A percentile compares a stretch with the other conserved stretches of the same genome.
phyloP scores from a whole-genome alignment of 64 coral and sea anemone species.

The Hydrozoanthus tunicans region DNA sequence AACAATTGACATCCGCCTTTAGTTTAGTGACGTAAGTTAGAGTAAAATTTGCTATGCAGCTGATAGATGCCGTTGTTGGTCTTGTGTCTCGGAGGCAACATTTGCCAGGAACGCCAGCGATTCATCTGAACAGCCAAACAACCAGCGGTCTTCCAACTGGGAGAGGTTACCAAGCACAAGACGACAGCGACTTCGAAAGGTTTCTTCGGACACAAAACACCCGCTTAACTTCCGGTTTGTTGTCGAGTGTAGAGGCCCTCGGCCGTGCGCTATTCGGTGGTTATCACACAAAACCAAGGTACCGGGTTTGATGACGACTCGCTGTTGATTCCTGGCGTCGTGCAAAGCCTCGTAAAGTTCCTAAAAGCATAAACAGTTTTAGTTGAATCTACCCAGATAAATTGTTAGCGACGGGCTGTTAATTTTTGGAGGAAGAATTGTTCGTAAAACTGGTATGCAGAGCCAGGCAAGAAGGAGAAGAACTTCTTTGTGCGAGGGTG shows the following conservation, averaged over 20 bases:
- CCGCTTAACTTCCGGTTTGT: not conserved
- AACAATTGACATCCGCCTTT: no score
- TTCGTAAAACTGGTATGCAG: not conserved
- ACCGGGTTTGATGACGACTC: not conserved
- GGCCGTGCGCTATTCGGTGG: conserved; percentile 5
- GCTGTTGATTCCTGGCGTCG: not conserved
- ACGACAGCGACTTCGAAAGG: conserved; percentile 13
- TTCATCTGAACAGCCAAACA: conserved; percentile 13
- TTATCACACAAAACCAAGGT: not conserved
- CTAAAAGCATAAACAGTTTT: not conserved
- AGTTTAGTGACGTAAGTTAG: no score
- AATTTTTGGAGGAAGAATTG: not conserved
- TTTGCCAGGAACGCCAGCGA: not conserved
- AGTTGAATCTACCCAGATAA: no score
- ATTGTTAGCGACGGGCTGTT: no score
- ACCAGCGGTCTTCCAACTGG: not conserved
- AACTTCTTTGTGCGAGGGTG: no score
- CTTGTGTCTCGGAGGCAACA: not conserved
- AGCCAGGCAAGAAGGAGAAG: no score
- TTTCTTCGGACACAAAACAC: conserved; percentile 33
- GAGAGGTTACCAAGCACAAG: not conserved
- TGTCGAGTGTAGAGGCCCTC: not conserved
- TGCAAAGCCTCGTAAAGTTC: not conserved
- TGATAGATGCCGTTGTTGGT: not conserved
- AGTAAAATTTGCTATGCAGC: no score